phyloP scores from a whole-genome alignment of 2,888 invertebrate genomes.

The Nomada flava region DNA sequence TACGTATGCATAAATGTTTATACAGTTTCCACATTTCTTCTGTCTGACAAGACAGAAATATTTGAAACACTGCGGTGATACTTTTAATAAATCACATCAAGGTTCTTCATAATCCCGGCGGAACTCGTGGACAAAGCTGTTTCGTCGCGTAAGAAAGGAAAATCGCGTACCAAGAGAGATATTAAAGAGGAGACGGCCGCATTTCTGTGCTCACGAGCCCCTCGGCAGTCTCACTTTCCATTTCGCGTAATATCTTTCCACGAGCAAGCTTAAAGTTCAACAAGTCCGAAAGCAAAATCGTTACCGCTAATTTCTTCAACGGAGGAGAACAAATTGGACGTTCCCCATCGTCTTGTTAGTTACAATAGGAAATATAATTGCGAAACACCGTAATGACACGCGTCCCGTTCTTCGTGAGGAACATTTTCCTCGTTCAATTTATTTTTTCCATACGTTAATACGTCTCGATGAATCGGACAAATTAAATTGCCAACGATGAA shows the following conservation, averaged over 20 bases:
- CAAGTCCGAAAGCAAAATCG: conserved; percentile 55
- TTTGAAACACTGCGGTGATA: no score
- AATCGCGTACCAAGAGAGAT: conserved; percentile 30
- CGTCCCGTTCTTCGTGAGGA: neutral
- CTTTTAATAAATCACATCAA: no score
- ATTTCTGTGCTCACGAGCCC: conserved; percentile 40
- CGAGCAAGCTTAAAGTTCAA: conserved; percentile 58
- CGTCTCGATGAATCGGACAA: conserved; percentile 10
- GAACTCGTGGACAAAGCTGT: neutral
- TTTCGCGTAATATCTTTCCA: conserved; percentile 55
- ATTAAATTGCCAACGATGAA: neutral
- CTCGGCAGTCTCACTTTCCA: conserved; percentile 62
- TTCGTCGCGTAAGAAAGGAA: conserved; percentile 25
- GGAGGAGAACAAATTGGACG: conserved; percentile 13
- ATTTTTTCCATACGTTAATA: neutral
- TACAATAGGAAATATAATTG: conserved; percentile 41
- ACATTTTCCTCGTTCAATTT: conserved; percentile 27
- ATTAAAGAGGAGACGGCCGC: conserved; percentile 48
- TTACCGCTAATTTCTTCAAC: conserved; percentile 48
- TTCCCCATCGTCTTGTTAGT: neutral
- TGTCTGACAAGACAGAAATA: neutral
- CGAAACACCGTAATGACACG: conserved; percentile 33
- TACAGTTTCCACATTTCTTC: neutral
- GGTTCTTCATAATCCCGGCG: neutral
- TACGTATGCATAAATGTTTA: neutral